Evolutionary conservation across 2,888 invertebrate species (phyloP), one percentile per base, ranked within the genome.

Genomic region (Caenorhabditis sp.): DNA sequence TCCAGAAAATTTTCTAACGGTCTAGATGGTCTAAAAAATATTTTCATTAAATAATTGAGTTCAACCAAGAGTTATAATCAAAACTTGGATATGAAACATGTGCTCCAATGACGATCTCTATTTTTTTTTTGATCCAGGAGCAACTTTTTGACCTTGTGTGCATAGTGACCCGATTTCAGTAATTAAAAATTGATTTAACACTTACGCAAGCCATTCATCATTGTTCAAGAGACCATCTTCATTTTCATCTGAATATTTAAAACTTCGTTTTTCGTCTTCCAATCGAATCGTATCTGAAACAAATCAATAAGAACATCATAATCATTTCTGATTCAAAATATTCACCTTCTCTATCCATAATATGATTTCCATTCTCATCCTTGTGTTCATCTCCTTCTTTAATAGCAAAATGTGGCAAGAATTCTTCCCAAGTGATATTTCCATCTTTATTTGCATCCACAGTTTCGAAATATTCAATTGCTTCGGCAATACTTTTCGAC

Each of bases 381-480:
- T 26, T 59, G n/a, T 57, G 57, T 4, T 62, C 27, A 50, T 59
- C 50, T 12, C 21, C 63, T 10, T 63, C 92, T 77, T 92, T 92
- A 50, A 91, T 90, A 59, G 93, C 88, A 87, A 93, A 93, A 87
- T 92, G 92, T 0, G 91, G 90, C 87, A 93, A 92, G 85, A 93
- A 94, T 87, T 94, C 93, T 70, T 92, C 92, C 93, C 93, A 94
- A 0, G 92, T 92, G 59, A 76, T 66, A 27, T 36, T 49, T 43
- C 80, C 78, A 65, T 84, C 74, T 12, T 70, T 67, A 71, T 84
- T 61, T 5, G 23, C 36, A 56, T 84, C 84, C 10, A 80, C 61
- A 5, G 68, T 59, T 27, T 68, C 62, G 58, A 81, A 76, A 7
- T 68, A 23, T 0, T 64, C 62, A 7, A 85, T 84, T 67, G 88